Base-by-base conservation (phyloP, 2,113 vertebrate genomes). In the Chionodraco myersi region DNA sequence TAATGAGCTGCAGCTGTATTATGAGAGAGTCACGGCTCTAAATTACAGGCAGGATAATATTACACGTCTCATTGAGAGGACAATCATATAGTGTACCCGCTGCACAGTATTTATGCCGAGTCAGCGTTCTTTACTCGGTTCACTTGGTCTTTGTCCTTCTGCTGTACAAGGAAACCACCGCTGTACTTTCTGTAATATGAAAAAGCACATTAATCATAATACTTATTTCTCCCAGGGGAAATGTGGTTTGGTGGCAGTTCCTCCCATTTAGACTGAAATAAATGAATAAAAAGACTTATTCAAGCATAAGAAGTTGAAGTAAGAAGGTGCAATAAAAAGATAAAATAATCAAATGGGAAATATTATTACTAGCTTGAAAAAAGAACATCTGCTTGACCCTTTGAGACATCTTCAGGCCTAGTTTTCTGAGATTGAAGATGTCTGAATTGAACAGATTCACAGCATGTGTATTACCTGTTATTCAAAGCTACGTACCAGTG, bases 1-100 rank as follows among this genome's bases (percentile, higher is more conserved):
- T 79, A 88, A 75, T 88, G 48, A 72, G 47, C 60, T 36, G 49
- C 10, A 12, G 62, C 82, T 75, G 63, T 58, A 78, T 62, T 83
- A 67, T 69, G 59, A 82, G 52, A n/a, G 76, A 85, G 52, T 63
- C 59, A 21, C n/a, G 61, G 62, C 44, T 61, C 16, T 52, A 45
- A 66, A 10, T 62, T 18, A 48, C 23, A 52, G 49, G 26, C 34
- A 3, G 23, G 9, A 66, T 68, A 56, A 77, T 79, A 82, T 71
- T 60, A 48, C 60, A 82, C 48, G 48, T 74, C 12, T 76, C 41
- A 72, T 6, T 2, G 26, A 41, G 14, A 23, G 60, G 5, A 77
- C 10, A 13, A 3, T 30, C 44, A 53, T 53, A 34, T 47, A 15
- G 36, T 53, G 18, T 57, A 7, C 10, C 3, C 18, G 56, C 36